Conservation (phyloP, 2,797 vertebrate species). For the Serranus cabrilla region DNA sequence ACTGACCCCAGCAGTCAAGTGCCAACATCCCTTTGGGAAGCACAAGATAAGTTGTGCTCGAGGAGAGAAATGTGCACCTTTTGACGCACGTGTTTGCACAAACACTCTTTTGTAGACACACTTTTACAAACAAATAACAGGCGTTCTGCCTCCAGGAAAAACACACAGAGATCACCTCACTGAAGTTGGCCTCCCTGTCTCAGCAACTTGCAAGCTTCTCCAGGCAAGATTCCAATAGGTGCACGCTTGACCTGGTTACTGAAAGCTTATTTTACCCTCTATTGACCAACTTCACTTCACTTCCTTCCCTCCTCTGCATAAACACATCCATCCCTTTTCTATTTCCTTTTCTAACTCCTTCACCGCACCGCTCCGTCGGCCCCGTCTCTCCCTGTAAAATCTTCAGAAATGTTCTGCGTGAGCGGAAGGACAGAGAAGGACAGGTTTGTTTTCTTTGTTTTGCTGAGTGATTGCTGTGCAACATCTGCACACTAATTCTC, state of each 20-base stretch:
- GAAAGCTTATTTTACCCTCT: conserved; percentile 82
- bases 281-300: conserved; percentile 73
- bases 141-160: conserved; percentile 54
- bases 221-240: conserved; percentile 67
- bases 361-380: background rate
- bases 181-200: conserved; percentile 15
- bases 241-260: conserved; percentile 78
- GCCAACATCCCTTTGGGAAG: conserved; percentile 64
- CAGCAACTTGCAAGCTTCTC: conserved; percentile 45
- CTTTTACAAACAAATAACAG: conserved; percentile 67
- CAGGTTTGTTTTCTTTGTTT: conserved; percentile 28
- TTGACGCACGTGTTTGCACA: conserved; percentile 55
- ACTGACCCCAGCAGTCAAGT: conserved; percentile 75
- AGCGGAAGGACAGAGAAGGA: conserved; percentile 2
- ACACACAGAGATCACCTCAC: conserved; percentile 37
- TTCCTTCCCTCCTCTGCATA: conserved; percentile 63
- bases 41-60: conserved; percentile 46
- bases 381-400: conserved; percentile 8
- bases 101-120: conserved; percentile 60
- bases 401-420: conserved; percentile 31
- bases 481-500: conserved; percentile 55
- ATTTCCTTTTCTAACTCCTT: conserved; percentile 56
- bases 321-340: conserved; percentile 55
- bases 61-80: conserved; percentile 61
- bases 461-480: conserved; percentile 42